Evolutionary conservation across 1,140 invertebrate genomes (phyloP), one percentile per base, ranked within the genome.

Genomic region (Harlomillsia oculata): DNA sequence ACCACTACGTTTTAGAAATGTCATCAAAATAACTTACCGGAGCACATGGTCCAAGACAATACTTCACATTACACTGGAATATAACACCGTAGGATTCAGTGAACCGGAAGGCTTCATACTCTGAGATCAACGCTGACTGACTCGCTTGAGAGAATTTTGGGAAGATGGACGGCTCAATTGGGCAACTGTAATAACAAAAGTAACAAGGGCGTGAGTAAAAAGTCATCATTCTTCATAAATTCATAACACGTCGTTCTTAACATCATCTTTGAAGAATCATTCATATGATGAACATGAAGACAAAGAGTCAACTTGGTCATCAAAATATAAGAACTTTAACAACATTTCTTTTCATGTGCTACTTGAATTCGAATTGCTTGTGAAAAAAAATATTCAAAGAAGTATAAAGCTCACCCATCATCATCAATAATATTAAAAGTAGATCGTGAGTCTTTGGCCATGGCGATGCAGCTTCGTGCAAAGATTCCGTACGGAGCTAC

Each of bases 31-130:
- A 40, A 75, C 80, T 80, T 77, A 90, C 87, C 66, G 90, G 87
- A 72, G 94, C 88, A 68, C 91, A 95, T 53, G 87, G 89, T 71
- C 91, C 91, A 43, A 95, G 77, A 72, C 91, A 95, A 72, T 95
- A 95, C 70, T 94, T 94, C 56, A 95, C 91, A 69, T 95, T 95
- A 72, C 91, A 95, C 69, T 95, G 91, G 81, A 95, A 95, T 69
- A 95, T 95, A 39, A 95, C 90, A 16, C 91, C 91, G 63, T 94
- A 95, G 20, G 89, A 94, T 70, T 95, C 91, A 0, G 91, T 95
- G 69, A 95, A 94, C 66, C 91, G 79, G 76, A 95, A 95, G 1
- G 91, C 91, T 74, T 95, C 91, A 68, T 94, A 95, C 41, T 88
- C 79, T 0, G 87, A 89, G 68, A 94, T 87, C 50, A 95, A 72